Base-by-base conservation (phyloP, 2,797 vertebrate species). In the Discoglossus pictus region DNA sequence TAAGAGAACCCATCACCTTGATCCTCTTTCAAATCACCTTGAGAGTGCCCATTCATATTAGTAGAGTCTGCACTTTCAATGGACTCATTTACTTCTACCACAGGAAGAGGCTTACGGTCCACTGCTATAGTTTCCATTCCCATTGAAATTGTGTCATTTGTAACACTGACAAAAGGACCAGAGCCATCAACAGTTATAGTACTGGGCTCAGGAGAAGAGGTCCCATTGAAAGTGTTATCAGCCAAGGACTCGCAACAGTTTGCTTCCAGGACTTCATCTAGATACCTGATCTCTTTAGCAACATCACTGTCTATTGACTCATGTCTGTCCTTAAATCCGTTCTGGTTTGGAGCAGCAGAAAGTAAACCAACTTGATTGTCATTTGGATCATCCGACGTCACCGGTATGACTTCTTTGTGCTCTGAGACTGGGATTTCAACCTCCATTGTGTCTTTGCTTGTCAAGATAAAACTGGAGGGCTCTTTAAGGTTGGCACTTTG, bases 231-330 rank as follows among this genome's bases (percentile, higher is more conserved):
- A 21, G 93, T 82, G 20, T 84, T 90, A 59, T 96, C 94, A 27
- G 85, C 75, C 54, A 87, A 82, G 44, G 75, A 82, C 62, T 93
- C 91, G 0, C 88, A 92, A 74, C 89, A 91, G 68, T 90, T 94
- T 78, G 93, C 95, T 47, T 98, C 95, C 59, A 98, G 81, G 23
- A 98, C 95, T 82, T 98, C 94, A 70, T 99, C 95, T 80, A 97
- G 80, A 83, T 97, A 98, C 25, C 88, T 85, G 76, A 97, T 98
- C 86, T 98, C 95, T 89, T 94, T 89, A 79, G 91, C 90, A 73
- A 94, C 92, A 34, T 97, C 95, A 11, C 83, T 92, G 73, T 98
- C 95, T 58, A 94, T 73, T 35, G 83, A 87, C 69, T 93, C 92
- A 0, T 85, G 88, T 71, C 82, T 89, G 35, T 91, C 86, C 56